Base-by-base conservation (phyloP, 92 coral and sea anemone species). In the Paramuricea clavata region DNA sequence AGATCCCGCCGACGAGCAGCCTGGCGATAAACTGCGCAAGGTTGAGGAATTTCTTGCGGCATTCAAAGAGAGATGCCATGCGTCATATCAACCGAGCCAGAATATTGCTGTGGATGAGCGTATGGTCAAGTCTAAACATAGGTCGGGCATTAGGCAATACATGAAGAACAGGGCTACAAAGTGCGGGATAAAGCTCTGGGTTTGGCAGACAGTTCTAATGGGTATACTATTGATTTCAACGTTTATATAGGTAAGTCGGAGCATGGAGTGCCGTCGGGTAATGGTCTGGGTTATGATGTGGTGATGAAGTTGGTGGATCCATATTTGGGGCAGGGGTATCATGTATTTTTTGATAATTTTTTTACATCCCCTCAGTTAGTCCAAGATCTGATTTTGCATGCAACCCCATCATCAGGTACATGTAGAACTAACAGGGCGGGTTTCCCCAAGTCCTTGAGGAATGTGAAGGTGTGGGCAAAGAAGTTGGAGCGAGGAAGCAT, bases 231-330 rank as follows among this genome's bases (percentile, higher is more conserved):
- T 72, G 89, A 92, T 49, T 91, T 91, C 62, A 84, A 81, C n/a
- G 49, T 90, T 1, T 89, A 86, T 62, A 71, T 87, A 32, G 95
- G 93, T 17, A 84, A 65, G 49, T 79, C 76, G 5, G 90, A 92
- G 12, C 88, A 81, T 17, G 76, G 83, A 49, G 67, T 69, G 12
- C 78, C 74, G 12, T 70, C 83, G 49, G 61, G 13, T 19, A 36
- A 93, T 83, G 90, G 95, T 67, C 89, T 93, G 2, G 93, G 90
- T 12, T 93, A 93, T 81, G 93, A 90, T 76, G 90, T 93, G 21
- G 93, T 87, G 2, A 90, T 83, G 93, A 73, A 83, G 64, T 87
- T 88, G 32, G 64, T 90, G 75, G n/a, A 79, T 31, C 88, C 86
- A 41, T 75, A 57, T 42, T 72, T 83, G 17, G 74, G 76, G 65